phyloP scores from a whole-genome alignment of 2,113 vertebrate genomes.

The Eurypyga helias region DNA sequence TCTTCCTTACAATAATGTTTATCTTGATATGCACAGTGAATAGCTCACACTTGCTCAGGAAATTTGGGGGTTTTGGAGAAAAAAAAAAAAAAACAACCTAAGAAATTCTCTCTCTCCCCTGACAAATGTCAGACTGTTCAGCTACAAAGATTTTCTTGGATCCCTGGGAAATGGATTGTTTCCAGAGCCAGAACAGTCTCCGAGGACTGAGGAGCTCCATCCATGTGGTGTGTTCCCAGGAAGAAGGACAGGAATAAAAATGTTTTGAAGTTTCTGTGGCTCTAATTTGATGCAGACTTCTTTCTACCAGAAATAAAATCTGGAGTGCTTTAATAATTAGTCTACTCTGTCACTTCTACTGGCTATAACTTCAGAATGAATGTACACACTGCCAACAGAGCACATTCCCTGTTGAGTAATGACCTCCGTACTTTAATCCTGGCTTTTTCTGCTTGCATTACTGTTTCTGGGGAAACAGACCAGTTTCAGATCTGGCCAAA shows the following conservation, averaged over 20 bases:
- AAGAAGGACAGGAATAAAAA: neutral
- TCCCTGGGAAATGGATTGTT: neutral
- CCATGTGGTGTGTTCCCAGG: neutral
- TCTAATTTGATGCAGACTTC: neutral
- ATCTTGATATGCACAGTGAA: neutral
- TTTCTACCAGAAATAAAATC: neutral
- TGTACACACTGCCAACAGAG: neutral
- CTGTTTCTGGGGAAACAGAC: neutral
- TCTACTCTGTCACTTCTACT: neutral
- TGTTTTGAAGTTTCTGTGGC: neutral
- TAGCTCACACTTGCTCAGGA: neutral
- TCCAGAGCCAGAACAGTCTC: neutral
- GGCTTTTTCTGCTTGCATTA: neutral
- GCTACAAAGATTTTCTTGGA: neutral
- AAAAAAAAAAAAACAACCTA: neutral
- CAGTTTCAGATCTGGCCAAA: neutral
- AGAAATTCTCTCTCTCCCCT: fast-evolving
- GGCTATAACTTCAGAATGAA: neutral
- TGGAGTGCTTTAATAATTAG: neutral
- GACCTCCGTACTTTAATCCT: neutral
- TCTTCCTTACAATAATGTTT: neutral
- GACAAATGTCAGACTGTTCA: neutral
- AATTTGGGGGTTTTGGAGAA: fast-evolving
- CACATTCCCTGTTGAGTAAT: too few species aligned
- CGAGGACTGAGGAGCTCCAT: neutral